These are phyloP conservation scores for Aurelia sp. DNA, from an alignment of 30 jellyfish, hydroid and myxozoan species.

Conservation along the genomic window DNA sequence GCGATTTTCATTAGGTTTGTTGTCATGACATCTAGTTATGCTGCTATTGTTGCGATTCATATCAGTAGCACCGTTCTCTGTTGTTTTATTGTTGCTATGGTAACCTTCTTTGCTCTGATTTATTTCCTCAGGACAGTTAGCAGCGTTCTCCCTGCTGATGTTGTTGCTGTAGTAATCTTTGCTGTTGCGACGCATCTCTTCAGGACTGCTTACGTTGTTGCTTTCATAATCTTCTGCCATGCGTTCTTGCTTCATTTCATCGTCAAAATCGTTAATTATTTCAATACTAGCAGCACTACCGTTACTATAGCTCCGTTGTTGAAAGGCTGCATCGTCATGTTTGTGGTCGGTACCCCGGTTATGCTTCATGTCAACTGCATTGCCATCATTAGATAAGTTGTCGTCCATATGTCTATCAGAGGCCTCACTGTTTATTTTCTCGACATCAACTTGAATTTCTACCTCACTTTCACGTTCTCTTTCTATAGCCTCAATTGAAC, in stretches of 20 bases:
- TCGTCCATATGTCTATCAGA: too few relatives aligned
- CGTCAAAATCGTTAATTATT: too few relatives aligned
- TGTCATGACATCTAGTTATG: neutral
- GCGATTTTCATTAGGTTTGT: neutral
- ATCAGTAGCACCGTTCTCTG: neutral
- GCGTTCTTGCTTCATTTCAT: too few relatives aligned
- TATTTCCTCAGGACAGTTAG: too few relatives aligned
- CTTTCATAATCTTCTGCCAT: neutral
- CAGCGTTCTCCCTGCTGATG: too few relatives aligned
- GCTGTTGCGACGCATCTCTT: too few relatives aligned
- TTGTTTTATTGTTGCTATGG: neutral
- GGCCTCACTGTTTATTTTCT: neutral
- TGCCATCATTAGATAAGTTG: too few relatives aligned
- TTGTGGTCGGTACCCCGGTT: too few relatives aligned
- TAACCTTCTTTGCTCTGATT: neutral
- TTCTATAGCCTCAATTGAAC: neutral
- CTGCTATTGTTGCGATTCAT: neutral
- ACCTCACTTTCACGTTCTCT: conserved; percentile 13
- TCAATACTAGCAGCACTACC: too few relatives aligned
- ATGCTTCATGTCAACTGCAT: too few relatives aligned
- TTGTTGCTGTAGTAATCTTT: too few relatives aligned
- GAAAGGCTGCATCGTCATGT: too few relatives aligned
- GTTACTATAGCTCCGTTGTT: neutral
- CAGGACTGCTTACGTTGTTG: neutral
- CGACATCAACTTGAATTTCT: conserved; percentile 36